phyloP scores from a whole-genome alignment of 2,888 invertebrate genomes.

The Seladonia tumulorum region DNA sequence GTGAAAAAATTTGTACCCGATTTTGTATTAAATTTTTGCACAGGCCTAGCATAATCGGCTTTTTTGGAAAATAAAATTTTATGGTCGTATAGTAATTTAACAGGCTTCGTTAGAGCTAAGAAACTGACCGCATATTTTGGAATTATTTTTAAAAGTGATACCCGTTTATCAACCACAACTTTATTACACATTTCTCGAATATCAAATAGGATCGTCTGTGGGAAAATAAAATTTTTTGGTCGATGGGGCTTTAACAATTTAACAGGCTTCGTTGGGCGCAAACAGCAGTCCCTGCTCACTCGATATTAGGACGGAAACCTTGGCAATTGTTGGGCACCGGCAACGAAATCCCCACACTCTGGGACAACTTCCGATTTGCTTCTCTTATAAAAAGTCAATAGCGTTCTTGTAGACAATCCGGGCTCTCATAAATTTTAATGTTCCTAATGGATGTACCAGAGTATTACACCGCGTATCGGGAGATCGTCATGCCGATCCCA shows the following conservation, averaged over 20 bases:
- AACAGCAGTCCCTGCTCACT: neutral
- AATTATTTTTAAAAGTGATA: too few species aligned
- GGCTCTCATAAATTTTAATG: slow-evolving; percentile 4
- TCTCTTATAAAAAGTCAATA: slow-evolving; percentile 4
- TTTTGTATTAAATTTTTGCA: too few species aligned
- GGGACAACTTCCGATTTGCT: neutral
- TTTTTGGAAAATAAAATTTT: too few species aligned
- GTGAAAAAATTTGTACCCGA: too few species aligned
- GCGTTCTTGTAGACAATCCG: neutral
- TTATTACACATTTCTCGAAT: too few species aligned
- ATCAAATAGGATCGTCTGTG: neutral
- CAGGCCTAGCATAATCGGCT: too few species aligned
- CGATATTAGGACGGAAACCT: slow-evolving; percentile 13
- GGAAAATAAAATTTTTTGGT: neutral
- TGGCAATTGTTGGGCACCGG: neutral
- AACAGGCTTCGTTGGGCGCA: neutral
- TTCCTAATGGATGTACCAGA: slow-evolving; percentile 1
- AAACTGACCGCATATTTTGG: too few species aligned
- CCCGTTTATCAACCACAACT: too few species aligned
- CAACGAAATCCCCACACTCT: slow-evolving; percentile 2
- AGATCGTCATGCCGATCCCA: neutral
- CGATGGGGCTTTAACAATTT: neutral
- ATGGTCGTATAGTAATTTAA: too few species aligned
- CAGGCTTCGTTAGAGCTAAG: too few species aligned
- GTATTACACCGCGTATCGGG: neutral